Evolutionary conservation across 2,888 invertebrate species (phyloP).

Genomic region (Drosophila fungiperda): DNA sequence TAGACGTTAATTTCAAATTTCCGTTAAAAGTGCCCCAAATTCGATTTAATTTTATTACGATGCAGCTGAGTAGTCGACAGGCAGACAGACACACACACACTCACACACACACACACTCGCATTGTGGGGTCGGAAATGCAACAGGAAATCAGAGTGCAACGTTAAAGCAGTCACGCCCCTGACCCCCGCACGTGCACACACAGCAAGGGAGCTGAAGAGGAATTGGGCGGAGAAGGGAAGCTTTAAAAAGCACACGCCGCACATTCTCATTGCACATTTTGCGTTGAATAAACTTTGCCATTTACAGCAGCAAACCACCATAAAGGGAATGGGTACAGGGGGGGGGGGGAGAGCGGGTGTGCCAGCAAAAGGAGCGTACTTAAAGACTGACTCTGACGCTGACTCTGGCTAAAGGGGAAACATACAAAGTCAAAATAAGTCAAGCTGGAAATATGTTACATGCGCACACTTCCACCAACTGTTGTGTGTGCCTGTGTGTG

Average conservation of each 20-base stretch:
- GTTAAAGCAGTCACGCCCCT: conserved; percentile 46
- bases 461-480: conserved; percentile 31
- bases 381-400: conserved; percentile 15
- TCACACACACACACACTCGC: conserved; percentile 2
- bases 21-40: conserved; percentile 59
- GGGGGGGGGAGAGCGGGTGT: background rate
- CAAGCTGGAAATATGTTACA: conserved; percentile 76
- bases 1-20: conserved; percentile 67
- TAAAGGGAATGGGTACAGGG: conserved; percentile 25
- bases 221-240: background rate
- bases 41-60: conserved; percentile 63
- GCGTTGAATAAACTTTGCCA: conserved; percentile 77
- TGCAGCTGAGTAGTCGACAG: conserved; percentile 15
- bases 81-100: conserved; percentile 10
- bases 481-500: background rate
- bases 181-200: background rate
- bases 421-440: conserved; percentile 75
- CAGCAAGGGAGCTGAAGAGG: conserved; percentile 6
- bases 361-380: conserved; percentile 1
- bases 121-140: conserved; percentile 51
- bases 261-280: conserved; percentile 73
- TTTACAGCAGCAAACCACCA: conserved; percentile 48
- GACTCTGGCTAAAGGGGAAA: conserved; percentile 31
- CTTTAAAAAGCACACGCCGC: conserved; percentile 34
- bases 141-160: conserved; percentile 74